These are phyloP conservation scores for Heliconius charithonia DNA, from an alignment of 2,888 invertebrate species.

Conservation along the genomic window DNA sequence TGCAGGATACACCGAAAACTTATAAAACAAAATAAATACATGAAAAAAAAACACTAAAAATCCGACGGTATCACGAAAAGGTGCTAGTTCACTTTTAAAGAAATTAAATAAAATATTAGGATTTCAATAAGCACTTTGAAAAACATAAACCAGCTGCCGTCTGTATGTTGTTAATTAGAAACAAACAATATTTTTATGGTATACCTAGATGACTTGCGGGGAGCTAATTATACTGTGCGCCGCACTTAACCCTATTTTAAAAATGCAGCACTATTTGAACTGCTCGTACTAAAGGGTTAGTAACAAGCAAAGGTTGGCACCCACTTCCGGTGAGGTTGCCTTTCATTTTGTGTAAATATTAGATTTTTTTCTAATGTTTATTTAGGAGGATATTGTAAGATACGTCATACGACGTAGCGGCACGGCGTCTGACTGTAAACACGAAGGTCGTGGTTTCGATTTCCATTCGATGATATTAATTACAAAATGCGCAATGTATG, in stretches of 20 bases:
- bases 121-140: not conserved
- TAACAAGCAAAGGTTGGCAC: conserved; percentile 18
- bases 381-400: not conserved
- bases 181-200: conserved; percentile 20
- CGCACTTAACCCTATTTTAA: conserved; percentile 37
- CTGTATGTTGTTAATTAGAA: conserved; percentile 21
- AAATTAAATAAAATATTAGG: no score
- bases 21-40: no score
- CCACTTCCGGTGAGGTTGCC: conserved; percentile 3
- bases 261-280: conserved; percentile 36
- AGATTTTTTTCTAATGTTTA: not conserved
- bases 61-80: no score
- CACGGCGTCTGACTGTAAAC: no score
- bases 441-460: no score
- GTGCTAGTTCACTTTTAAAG: no score
- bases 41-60: no score
- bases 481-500: no score
- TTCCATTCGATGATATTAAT: no score
- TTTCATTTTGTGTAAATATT: not conserved
- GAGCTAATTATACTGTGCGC: conserved; percentile 29
- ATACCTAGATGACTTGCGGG: conserved; percentile 15
- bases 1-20: no score
- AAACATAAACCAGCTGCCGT: conserved; percentile 10
- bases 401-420: no score
- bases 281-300: conserved; percentile 31